A percentile compares a stretch with the other conserved stretches of the same genome.
These are phyloP conservation scores for Phalangium opilio DNA, from an alignment of 2,888 invertebrate genomes.

Conservation along the genomic window DNA sequence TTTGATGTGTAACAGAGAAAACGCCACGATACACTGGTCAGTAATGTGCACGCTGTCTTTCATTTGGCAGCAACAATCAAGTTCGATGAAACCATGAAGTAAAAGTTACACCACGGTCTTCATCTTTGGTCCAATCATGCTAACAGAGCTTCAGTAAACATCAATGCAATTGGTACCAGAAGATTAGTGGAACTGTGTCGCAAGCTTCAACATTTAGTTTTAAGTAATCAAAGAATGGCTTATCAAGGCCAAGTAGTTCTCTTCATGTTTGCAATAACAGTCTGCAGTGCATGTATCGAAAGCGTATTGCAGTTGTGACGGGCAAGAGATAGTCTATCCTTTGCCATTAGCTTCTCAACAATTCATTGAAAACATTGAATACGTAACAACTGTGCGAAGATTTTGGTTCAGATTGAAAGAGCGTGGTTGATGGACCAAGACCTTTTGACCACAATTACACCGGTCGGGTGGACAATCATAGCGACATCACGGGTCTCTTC, in stretches of 20 bases:
- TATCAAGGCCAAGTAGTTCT: too few species aligned
- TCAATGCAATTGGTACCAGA: conserved; percentile 11
- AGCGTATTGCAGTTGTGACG: conserved; percentile 52
- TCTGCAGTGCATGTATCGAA: conserved; percentile 52
- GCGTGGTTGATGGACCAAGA: conserved; percentile 22
- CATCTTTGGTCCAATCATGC: too few species aligned
- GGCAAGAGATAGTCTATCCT: conserved; percentile 45
- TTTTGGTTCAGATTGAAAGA: too few species aligned
- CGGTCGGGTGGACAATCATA: conserved; percentile 89
- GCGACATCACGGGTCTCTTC: conserved; percentile 39
- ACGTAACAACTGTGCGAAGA: too few species aligned
- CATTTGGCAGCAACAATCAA: conserved; percentile 40
- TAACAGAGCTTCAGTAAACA: conserved; percentile 8
- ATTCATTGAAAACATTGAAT: conserved; percentile 14
- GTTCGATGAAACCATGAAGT: conserved; percentile 39
- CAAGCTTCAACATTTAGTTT: conserved; percentile 7
- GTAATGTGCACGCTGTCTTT: conserved; percentile 34
- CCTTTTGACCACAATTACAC: conserved; percentile 27
- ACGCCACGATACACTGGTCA: conserved; percentile 26
- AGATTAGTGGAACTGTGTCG: conserved; percentile 7
- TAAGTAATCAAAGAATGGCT: too few species aligned
- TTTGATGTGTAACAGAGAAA: too few species aligned
- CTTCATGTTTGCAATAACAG: too few species aligned
- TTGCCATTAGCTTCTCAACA: conserved; percentile 14
- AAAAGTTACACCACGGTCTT: too few species aligned